Conservation (phyloP, 2,113 vertebrate genomes). For the Caloenas nicobarica region DNA sequence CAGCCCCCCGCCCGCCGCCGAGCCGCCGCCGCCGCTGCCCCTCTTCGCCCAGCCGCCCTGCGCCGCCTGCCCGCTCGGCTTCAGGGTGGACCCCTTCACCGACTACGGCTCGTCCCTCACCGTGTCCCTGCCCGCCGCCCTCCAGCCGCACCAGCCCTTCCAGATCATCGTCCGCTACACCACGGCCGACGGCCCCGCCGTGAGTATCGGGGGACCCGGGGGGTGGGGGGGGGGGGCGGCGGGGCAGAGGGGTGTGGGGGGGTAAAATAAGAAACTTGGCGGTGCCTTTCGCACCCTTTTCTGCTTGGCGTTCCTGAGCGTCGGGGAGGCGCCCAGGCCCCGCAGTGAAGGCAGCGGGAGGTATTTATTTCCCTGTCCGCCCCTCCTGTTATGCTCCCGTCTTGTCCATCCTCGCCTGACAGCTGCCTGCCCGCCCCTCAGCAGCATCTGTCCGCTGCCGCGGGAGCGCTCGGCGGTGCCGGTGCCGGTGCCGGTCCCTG, state of each 20-base stretch:
- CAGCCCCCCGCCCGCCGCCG: no score
- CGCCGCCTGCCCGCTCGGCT: constrained; percentile 69
- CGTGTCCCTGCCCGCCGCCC: constrained; percentile 80
- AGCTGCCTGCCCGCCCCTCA: not conserved
- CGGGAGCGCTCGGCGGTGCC: not conserved
- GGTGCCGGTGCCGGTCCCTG: not conserved
- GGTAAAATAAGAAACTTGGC: not conserved
- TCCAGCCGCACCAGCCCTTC: constrained; percentile 79
- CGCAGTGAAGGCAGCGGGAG: not conserved
- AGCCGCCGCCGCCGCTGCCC: no score
- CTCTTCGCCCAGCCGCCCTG: no score
- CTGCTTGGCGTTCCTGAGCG: not conserved
- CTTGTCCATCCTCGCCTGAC: no score
- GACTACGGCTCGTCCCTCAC: constrained; percentile 90
- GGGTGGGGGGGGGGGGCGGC: not conserved
- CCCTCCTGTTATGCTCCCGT: not conserved
- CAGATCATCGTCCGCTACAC: constrained; percentile 90
- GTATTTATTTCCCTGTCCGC: accelerated
- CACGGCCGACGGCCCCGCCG: constrained; percentile 90
- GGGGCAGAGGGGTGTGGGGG: accelerated
- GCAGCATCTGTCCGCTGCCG: not conserved
- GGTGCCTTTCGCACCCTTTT: not conserved
- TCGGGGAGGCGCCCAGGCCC: not conserved
- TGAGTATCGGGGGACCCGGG: constrained; percentile 69
- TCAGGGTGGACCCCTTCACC: constrained; percentile 87